Evolutionary conservation across 2,888 invertebrate genomes (phyloP).

Genomic region (Oscheius sp.): DNA sequence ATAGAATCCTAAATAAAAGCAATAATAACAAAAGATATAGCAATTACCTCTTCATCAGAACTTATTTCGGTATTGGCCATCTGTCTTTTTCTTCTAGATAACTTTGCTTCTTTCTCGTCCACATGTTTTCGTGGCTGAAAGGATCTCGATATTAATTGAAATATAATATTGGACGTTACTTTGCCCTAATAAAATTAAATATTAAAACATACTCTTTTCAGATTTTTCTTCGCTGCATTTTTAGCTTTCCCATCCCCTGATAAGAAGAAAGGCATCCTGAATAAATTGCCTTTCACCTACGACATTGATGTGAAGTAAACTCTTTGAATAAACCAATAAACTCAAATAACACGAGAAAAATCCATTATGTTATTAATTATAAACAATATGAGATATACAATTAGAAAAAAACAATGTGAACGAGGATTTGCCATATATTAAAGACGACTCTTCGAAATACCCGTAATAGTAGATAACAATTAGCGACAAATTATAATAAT

Average conservation of each 20-base stretch:
- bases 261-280: slow-evolving; percentile 53
- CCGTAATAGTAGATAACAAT: background rate
- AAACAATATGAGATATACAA: background rate
- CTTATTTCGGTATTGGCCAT: slow-evolving; percentile 51
- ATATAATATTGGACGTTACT: too few species aligned
- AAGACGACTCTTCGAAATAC: background rate
- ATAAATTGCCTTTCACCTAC: background rate
- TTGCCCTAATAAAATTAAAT: too few species aligned
- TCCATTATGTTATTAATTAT: background rate
- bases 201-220: slow-evolving; percentile 32
- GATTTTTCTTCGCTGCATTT: slow-evolving; percentile 5
- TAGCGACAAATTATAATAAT: too few species aligned
- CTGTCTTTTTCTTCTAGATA: slow-evolving; percentile 46
- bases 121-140: slow-evolving; percentile 34
- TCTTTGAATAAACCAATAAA: background rate
- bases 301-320: background rate
- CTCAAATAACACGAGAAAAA: background rate
- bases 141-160: too few species aligned
- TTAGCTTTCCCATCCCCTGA: slow-evolving; percentile 31
- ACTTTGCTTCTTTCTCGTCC: slow-evolving; percentile 45
- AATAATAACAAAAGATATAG: background rate
- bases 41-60: slow-evolving; percentile 43
- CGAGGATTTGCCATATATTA: background rate
- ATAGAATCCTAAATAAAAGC: slow-evolving; percentile 45
- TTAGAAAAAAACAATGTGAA: background rate